A percentile compares a stretch with the other conserved stretches of the same genome.
Evolutionary conservation across 2,797 vertebrate genomes (phyloP).

Genomic region (Sitta carolinensis): DNA sequence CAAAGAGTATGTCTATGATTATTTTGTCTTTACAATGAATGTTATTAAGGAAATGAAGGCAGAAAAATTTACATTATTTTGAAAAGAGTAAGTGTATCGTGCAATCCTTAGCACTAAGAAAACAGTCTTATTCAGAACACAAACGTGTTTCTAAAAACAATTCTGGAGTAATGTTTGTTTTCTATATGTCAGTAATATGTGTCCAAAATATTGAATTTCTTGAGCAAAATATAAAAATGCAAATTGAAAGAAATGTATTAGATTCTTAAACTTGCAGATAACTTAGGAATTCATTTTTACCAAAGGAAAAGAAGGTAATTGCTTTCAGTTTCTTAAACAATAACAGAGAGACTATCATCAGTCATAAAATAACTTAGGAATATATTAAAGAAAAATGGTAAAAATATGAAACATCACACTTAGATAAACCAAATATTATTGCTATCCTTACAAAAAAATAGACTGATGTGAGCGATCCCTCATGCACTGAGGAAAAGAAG

Average conservation of each 20-base stretch:
- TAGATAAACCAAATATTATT: conserved; percentile 14
- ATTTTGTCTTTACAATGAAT: conserved; percentile 73
- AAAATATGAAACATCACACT: not conserved
- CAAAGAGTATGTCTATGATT: conserved; percentile 55
- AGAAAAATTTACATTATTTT: conserved; percentile 13
- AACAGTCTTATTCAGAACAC: conserved; percentile 44
- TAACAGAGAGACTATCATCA: conserved; percentile 1
- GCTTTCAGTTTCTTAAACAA: not conserved
- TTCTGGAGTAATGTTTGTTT: conserved; percentile 25
- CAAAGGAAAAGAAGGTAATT: not conserved
- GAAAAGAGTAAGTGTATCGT: conserved; percentile 33
- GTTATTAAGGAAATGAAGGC: conserved; percentile 71
- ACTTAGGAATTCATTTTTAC: not conserved
- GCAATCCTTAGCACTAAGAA: conserved; percentile 45
- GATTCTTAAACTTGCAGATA: not conserved
- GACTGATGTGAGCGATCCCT: not conserved
- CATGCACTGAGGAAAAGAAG: not conserved
- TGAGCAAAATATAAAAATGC: conserved; percentile 40
- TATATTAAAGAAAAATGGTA: not conserved
- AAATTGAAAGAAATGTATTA: conserved; percentile 31
- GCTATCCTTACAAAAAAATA: not conserved
- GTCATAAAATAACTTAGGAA: conserved; percentile 21
- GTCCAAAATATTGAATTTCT: conserved; percentile 1
- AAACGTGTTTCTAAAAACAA: conserved; percentile 39
- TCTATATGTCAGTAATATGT: not conserved